Evolutionary conservation across 1,140 invertebrate genomes (phyloP).

Genomic region (Myzus persicae): DNA sequence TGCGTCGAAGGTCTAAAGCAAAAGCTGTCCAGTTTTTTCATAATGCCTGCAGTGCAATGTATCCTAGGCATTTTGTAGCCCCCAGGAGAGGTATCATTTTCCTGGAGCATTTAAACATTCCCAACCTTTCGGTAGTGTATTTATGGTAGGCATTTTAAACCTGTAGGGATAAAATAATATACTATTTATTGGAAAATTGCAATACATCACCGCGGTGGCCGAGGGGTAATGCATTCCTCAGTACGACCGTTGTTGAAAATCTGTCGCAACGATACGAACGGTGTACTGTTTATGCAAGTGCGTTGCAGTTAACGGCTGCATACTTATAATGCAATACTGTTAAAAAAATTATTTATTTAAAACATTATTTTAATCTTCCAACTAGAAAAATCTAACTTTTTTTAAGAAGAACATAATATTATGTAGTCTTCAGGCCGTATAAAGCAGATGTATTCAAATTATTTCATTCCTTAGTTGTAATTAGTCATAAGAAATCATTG

Average conservation of each 20-base stretch:
- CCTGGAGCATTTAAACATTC: neutral
- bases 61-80: neutral
- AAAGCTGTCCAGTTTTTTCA: neutral
- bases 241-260: neutral
- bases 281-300: neutral
- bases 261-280: neutral
- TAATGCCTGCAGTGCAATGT: neutral
- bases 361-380: too few species aligned
- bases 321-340: too few species aligned
- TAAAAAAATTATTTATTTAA: too few species aligned
- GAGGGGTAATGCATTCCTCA: neutral
- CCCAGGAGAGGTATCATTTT: neutral
- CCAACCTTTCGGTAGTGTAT: neutral
- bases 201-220: neutral
- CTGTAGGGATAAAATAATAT: neutral
- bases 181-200: neutral
- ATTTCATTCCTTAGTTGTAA: too few species aligned
- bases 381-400: too few species aligned
- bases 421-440: too few species aligned
- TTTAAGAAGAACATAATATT: too few species aligned
- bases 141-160: neutral
- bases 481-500: too few species aligned
- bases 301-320: too few species aligned
- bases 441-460: too few species aligned
- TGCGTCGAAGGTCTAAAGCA: neutral